Evolutionary conservation across 53 echinoderm and acorn worm genomes (phyloP), one percentile per base, ranked within the genome.

Genomic region (Temnopleurus reevesii): DNA sequence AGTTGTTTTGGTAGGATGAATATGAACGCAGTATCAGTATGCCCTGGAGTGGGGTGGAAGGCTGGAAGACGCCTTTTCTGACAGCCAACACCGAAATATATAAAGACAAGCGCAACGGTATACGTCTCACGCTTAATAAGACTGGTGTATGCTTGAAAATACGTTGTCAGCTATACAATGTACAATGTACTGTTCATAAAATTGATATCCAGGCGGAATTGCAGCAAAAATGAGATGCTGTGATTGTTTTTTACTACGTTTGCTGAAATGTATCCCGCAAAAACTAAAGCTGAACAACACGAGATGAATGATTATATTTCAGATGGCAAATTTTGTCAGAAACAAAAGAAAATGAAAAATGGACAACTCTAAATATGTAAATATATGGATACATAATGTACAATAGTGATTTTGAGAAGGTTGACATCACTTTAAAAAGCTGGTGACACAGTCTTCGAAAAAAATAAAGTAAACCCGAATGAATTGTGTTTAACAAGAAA

Each of bases 41-140:
- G 83, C 83, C 83, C 83, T 55, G 83, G 35, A 83, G 83, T 83
- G 34, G 51, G 4, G 56, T 19, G 18, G 83, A 30, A 55, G 83
- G 8, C 53, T 1, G 26, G 12, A n/a, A 59, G 83, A 35, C 83
- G 83, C 83, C 83, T 55, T 27, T 10, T 9, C 83, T 83, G 83
- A 83, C 83, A 83, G 55, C 83, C 36, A 83, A 83, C 17, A 83
- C 53, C 30, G 80, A 80, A 80, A 80, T 46, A 13, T 29, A 80
- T 12, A 53, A 25, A 80, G 51, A 29, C 28, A 36, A 36, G 2
- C 5, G 13, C 49, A 51, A 12, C 5, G 45, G 44, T 46, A 8
- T 10, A 45, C 43, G 19, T 25, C 80, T 71, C 38, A 71, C 71
- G 13, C 30, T 63, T 63, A 63, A 31, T 77, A 44, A 77, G 9